Percentiles rank a stretch among this genome's conserved stretches.
Evolutionary conservation across 2,888 invertebrate genomes (phyloP).

Genomic region (Rapana venosa): DNA sequence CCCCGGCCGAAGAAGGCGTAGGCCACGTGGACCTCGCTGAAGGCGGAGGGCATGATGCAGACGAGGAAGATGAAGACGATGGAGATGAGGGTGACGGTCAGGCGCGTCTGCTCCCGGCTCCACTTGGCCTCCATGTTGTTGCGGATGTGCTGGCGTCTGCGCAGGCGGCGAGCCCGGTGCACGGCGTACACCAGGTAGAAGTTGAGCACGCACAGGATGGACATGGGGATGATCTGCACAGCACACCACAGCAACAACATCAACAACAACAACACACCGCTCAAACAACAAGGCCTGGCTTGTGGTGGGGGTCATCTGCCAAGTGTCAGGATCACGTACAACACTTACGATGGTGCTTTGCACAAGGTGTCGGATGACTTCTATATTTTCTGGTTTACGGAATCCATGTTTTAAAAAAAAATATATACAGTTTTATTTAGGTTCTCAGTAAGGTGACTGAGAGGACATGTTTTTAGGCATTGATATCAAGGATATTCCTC

Average conservation of each 20-base stretch:
- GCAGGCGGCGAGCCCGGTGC: slow-evolving; percentile 61
- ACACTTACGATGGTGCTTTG: too few species aligned
- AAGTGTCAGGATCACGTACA: too few species aligned
- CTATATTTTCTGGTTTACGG: too few species aligned
- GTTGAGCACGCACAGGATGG: slow-evolving; percentile 64
- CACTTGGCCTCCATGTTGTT: slow-evolving; percentile 65
- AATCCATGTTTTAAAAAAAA: too few species aligned
- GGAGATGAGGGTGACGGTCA: slow-evolving; percentile 72
- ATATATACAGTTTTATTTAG: too few species aligned
- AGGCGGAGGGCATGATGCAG: slow-evolving; percentile 73
- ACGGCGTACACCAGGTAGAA: slow-evolving; percentile 68
- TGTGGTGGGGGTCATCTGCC: too few species aligned
- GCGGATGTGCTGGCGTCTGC: slow-evolving; percentile 60
- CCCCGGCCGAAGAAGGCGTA: slow-evolving; percentile 64
- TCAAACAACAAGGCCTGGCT: too few species aligned
- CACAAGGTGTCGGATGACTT: too few species aligned
- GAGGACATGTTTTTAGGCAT: too few species aligned
- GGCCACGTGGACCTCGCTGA: slow-evolving; percentile 69
- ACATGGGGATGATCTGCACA: slow-evolving; percentile 58
- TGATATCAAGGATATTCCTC: too few species aligned
- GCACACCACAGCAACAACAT: background rate
- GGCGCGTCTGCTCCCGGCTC: slow-evolving; percentile 69
- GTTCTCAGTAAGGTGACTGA: too few species aligned
- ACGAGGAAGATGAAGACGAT: slow-evolving; percentile 72
- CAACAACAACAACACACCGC: background rate